Base-by-base conservation (phyloP, 2,797 vertebrate species). In the Tapirus indicus region DNA sequence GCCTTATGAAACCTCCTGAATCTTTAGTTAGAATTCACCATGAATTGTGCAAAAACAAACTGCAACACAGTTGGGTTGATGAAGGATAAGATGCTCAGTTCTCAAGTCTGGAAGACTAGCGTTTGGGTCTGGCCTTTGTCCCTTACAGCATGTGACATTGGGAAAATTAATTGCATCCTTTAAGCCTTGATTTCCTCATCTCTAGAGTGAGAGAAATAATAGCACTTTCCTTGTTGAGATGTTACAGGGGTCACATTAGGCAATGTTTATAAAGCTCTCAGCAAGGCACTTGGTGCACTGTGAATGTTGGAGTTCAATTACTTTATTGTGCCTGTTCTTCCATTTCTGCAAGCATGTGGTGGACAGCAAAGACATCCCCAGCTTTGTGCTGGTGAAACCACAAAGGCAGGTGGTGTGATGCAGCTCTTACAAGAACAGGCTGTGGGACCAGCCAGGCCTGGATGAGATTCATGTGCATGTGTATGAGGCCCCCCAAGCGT, bases 391-490 rank as follows among this genome's bases (percentile, higher is more conserved):
- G 21, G 21, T 7, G 20, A 6, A 20, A 72, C 14, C 54, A 23
- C 20, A 58, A 44, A 47, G 47, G 2, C 52, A 44, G 32, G 6
- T 0, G 0, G 5, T 17, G 4, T 21, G 44, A 7, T 8, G 7
- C 0, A 3, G 25, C 16, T 2, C 29, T 56, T 27, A 20, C 4
- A 3, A n/a, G 44, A 41, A 9, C 2, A 4, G 9, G n/a, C 12
- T 23, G 0, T 17, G 23, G 16, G 9, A 16, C 18, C 41, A 25
- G 60, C 4, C 1, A 1, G 49, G 17, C 7, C 20, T 17, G 6
- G 29, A 13, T 7, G 64, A 58, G 6, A 1, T 6, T 17, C 0
- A 0, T 0, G 7, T 1, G 14, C 10, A 0, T 3, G 4, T 17
- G 29, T 3, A 23, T 25, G 21, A 5, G 0, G 1, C 8, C n/a